A percentile compares a stretch with the other conserved stretches of the same genome.
These are phyloP conservation scores for Melinopterus prodromus DNA, from an alignment of 2,888 invertebrate genomes.

Conservation along the genomic window DNA sequence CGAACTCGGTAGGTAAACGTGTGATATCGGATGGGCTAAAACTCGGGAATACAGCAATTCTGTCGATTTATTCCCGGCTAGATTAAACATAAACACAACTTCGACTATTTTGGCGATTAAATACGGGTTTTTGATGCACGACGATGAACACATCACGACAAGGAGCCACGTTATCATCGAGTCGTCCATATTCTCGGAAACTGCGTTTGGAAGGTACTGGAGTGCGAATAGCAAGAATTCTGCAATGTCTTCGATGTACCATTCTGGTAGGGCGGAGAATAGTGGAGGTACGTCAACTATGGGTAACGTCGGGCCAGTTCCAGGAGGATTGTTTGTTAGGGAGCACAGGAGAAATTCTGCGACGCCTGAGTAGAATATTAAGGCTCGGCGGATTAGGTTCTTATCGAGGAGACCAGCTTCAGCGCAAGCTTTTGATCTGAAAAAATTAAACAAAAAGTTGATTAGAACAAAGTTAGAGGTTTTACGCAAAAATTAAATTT, in stretches of 20 bases:
- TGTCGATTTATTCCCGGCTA: conserved; percentile 67
- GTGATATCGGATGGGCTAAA: conserved; percentile 87
- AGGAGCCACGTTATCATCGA: conserved; percentile 89
- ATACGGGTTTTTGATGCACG: conserved; percentile 95
- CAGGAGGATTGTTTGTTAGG: conserved; percentile 66
- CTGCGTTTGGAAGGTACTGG: conserved; percentile 82
- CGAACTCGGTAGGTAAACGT: conserved; percentile 83
- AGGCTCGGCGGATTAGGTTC: conserved; percentile 79
- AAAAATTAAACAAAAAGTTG: conserved; percentile 49
- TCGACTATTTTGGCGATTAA: conserved; percentile 96
- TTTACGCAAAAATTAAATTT: not conserved
- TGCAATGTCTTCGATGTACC: conserved; percentile 97
- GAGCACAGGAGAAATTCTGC: conserved; percentile 79
- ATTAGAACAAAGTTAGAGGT: not conserved
- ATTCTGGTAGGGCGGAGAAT: conserved; percentile 94
- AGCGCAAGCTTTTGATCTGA: conserved; percentile 88
- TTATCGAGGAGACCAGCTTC: conserved; percentile 91
- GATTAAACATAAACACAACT: conserved; percentile 82
- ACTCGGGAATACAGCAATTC: conserved; percentile 73
- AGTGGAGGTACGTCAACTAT: conserved; percentile 72
- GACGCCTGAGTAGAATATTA: conserved; percentile 88
- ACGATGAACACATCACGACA: conserved; percentile 88
- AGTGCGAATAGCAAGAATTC: conserved; percentile 93
- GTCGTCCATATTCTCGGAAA: conserved; percentile 81
- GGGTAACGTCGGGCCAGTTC: conserved; percentile 65